These are phyloP conservation scores for Nannoperca obscura DNA, from an alignment of 2,797 vertebrate genomes.

Conservation along the genomic window DNA sequence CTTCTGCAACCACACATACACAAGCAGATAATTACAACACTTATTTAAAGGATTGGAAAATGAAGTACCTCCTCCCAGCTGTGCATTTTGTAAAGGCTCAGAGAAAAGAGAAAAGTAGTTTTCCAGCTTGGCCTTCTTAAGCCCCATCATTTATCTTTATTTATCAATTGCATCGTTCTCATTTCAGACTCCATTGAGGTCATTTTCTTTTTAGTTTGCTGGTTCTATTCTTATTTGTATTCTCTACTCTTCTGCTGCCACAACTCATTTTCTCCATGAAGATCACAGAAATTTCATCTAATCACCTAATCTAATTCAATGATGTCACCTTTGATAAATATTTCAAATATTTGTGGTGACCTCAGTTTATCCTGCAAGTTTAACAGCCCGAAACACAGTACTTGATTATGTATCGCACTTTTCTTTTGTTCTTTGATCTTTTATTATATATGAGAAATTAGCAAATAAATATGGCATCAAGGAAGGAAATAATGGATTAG, in stretches of 20 bases:
- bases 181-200: conserved; percentile 29
- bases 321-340: conserved; percentile 34
- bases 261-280: conserved; percentile 11
- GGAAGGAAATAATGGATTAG: conserved; percentile 8
- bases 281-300: conserved; percentile 28
- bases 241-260: not conserved
- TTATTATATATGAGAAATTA: not conserved
- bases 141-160: conserved; percentile 59
- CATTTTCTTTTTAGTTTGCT: conserved; percentile 31
- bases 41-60: conserved; percentile 68
- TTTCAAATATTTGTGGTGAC: conserved; percentile 23
- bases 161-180: conserved; percentile 42
- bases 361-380: conserved; percentile 23
- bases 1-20: conserved; percentile 42
- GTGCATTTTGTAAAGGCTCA: conserved; percentile 45
- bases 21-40: conserved; percentile 63
- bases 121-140: conserved; percentile 20
- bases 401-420: not conserved
- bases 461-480: not conserved
- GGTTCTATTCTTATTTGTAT: conserved; percentile 17
- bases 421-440: not conserved
- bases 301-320: conserved; percentile 33
- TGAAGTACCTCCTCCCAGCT: conserved; percentile 54
- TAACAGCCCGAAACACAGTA: not conserved
- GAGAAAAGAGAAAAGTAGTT: conserved; percentile 49